These are phyloP conservation scores for Spilarctia lutea DNA, from an alignment of 2,888 invertebrate genomes.

Conservation along the genomic window DNA sequence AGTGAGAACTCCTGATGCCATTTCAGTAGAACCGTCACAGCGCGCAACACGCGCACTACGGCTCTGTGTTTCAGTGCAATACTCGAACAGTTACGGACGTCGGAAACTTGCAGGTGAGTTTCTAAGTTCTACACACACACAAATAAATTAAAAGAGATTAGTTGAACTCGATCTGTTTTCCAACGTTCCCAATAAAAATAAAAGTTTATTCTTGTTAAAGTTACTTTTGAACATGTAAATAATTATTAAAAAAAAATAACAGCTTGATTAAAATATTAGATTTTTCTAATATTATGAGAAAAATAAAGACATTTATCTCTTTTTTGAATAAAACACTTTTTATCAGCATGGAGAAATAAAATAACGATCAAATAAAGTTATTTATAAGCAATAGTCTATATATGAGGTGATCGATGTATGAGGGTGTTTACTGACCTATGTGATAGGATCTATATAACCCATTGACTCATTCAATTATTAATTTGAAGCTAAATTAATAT, in stretches of 20 bases:
- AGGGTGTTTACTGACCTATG: conserved; percentile 64
- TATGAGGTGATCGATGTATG: conserved; percentile 31
- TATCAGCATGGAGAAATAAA: conserved; percentile 19
- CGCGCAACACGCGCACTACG: conserved; percentile 68
- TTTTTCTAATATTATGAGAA: neutral
- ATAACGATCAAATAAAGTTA: conserved; percentile 36
- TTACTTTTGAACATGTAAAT: neutral
- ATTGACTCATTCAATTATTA: conserved; percentile 23
- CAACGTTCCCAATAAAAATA: neutral
- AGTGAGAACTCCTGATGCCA: conserved; percentile 61
- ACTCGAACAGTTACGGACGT: conserved; percentile 58
- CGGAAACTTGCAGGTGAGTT: conserved; percentile 74
- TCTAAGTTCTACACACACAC: conserved; percentile 5
- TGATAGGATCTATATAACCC: conserved; percentile 43
- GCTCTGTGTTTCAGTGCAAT: conserved; percentile 57
- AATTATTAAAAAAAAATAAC: neutral
- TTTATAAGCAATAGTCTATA: conserved; percentile 44
- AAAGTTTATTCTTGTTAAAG: neutral
- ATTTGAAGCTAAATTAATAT: conserved; percentile 26
- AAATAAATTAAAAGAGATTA: neutral
- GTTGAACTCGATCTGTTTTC: neutral
- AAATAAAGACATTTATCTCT: neutral
- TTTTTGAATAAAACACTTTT: neutral
- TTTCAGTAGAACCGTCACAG: conserved; percentile 68
- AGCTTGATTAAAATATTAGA: neutral